Conservation (phyloP, 2,888 invertebrate genomes). For the Hemistola chrysoprasaria region DNA sequence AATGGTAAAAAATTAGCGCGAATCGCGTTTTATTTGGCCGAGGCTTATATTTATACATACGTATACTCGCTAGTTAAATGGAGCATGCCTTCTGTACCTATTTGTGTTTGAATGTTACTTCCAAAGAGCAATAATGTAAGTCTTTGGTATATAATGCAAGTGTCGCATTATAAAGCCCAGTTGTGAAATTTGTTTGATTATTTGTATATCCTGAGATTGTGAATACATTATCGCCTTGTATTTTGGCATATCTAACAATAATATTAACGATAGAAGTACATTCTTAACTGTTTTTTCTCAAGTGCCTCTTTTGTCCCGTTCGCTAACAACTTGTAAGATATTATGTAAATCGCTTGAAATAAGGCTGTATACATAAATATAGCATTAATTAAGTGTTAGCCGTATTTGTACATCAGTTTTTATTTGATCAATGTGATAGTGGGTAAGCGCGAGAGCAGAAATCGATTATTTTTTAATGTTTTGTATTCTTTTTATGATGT, state of each 20-base stretch:
- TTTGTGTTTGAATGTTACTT: conserved; percentile 52
- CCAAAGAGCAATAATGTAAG: conserved; percentile 70
- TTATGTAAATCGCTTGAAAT: conserved; percentile 65
- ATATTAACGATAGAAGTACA: conserved; percentile 51
- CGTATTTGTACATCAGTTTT: conserved; percentile 55
- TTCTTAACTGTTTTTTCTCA: conserved; percentile 61
- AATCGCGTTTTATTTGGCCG: too few relatives aligned
- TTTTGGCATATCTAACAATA: conserved; percentile 43
- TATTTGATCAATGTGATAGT: conserved; percentile 30
- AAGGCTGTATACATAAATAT: conserved; percentile 67
- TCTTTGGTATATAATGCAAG: conserved; percentile 70
- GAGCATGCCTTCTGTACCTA: too few relatives aligned
- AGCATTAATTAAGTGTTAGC: conserved; percentile 34
- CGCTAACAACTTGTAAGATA: conserved; percentile 71
- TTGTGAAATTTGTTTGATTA: conserved; percentile 54
- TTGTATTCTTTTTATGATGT: conserved; percentile 61
- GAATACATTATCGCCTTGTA: conserved; percentile 51
- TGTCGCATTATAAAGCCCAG: conserved; percentile 47
- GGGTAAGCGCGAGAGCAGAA: conserved; percentile 32
- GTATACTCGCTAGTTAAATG: too few relatives aligned
- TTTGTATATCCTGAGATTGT: conserved; percentile 65
- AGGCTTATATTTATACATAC: too few relatives aligned
- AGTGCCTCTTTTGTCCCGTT: conserved; percentile 73
- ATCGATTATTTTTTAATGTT: conserved; percentile 58
- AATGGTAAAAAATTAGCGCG: too few relatives aligned